A percentile compares a stretch with the other conserved stretches of the same genome.
phyloP scores from a whole-genome alignment of 2,888 invertebrate species.

The Paralinhomoeus sp. region DNA sequence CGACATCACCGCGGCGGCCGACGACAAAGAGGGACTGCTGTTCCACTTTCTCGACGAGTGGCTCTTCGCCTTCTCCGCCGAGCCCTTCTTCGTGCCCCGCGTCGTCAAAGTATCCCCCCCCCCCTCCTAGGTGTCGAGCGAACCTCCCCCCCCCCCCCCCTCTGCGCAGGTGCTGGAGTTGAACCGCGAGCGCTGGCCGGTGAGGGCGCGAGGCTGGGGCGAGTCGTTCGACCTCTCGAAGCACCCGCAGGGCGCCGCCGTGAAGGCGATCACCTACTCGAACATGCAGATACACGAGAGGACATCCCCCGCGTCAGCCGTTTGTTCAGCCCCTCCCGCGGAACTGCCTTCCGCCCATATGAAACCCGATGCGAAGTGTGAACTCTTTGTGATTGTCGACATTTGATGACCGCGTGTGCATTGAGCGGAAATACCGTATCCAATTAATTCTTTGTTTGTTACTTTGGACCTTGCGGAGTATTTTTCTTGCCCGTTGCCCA shows the following conservation, averaged over 20 bases:
- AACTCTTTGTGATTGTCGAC: constrained; percentile 92
- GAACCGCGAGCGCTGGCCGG: constrained; percentile 53
- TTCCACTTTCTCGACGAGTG: constrained; percentile 84
- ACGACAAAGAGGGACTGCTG: constrained; percentile 63
- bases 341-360: too few relatives aligned
- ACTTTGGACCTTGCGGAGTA: not conserved
- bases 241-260: constrained; percentile 85
- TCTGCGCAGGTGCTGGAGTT: constrained; percentile 51
- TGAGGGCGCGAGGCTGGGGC: constrained; percentile 44
- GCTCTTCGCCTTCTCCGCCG: constrained; percentile 68
- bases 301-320: too few relatives aligned
- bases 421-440: not conserved
- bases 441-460: not conserved
- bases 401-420: constrained; percentile 38
- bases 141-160: not conserved
- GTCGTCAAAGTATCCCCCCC: constrained; percentile 11
- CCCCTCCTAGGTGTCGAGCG: not conserved
- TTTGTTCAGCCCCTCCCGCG: too few relatives aligned
- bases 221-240: constrained; percentile 74
- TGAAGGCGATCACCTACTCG: constrained; percentile 96
- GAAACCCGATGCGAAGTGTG: constrained; percentile 44
- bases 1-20: constrained; percentile 59
- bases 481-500: not conserved
- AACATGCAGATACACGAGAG: constrained; percentile 65
- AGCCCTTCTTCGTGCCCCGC: constrained; percentile 21